Base-by-base conservation (phyloP, 1,140 invertebrate species). In the Bursaphelenchus mucronatus region DNA sequence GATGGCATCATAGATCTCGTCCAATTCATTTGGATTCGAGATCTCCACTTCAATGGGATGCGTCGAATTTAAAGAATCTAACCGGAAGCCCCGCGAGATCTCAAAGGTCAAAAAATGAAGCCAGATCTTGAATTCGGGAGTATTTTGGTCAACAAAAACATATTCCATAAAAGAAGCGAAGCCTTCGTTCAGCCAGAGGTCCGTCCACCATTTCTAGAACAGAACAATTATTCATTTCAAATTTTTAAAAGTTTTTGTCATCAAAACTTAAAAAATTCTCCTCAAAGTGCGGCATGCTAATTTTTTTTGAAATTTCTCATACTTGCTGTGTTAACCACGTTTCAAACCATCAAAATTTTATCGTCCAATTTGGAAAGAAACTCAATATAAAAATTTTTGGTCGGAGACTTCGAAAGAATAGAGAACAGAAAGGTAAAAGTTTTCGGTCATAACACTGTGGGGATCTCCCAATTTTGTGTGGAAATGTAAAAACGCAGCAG, bases 51-150 rank as follows among this genome's bases (percentile, higher is more conserved):
- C 71, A 46, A 73, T 75, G 9, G 72, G 72, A 56, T 74, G 72
- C 13, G 73, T 64, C 40, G n/a, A 58, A 19, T 63, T 43, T 6
- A 74, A 11, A 10, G 66, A 43, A 57, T 74, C 72, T 9, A 76
- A 41, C 8, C n/a, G 40, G 21, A 76, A 55, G 0, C 15, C 72
- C 21, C 17, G 10, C 8, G 53, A 17, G 7, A 71, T 45, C 63
- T 71, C 55, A 30, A 54, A 59, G 17, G 69, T 94, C 90, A 15
- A 93, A 93, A 76, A 98, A 15, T 50, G 65, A 5, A 78, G 46
- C 73, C 84, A 85, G 53, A 84, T 83, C 64, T 85, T 83, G 73
- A 83, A 84, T 69, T 85, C 84, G 3, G 84, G 83, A 70, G 83
- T 84, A 63, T 81, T 83, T 53, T 81, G 61, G 62, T 83, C 83